phyloP scores from a whole-genome alignment of 2,113 vertebrate genomes.

The Neotoma lepida region DNA sequence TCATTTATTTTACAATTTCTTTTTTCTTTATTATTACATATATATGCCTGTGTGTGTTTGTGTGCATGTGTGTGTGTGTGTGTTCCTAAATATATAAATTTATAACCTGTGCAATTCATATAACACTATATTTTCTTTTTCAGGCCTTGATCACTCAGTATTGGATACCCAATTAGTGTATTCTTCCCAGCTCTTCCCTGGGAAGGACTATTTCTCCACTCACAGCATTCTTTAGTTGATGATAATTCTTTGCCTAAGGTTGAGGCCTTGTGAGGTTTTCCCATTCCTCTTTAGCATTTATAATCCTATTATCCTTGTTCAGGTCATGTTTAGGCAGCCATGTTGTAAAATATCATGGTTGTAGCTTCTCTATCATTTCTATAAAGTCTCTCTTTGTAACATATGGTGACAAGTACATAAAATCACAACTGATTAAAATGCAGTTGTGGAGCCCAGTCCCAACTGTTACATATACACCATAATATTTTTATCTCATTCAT shows the following conservation, averaged over 20 bases:
- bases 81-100: neutral
- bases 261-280: neutral
- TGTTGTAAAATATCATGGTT: neutral
- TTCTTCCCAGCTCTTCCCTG: neutral
- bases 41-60: neutral
- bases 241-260: neutral
- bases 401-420: neutral
- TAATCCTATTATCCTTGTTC: neutral
- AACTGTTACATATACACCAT: no score
- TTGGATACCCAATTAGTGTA: neutral
- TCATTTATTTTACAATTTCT: neutral
- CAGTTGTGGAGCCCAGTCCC: neutral
- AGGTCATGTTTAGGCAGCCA: neutral
- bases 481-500: slow-evolving; percentile 11
- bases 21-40: neutral
- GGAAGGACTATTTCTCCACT: neutral
- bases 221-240: neutral
- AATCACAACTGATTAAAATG: neutral
- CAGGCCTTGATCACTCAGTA: neutral
- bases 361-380: neutral
- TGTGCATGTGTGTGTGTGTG: neutral
- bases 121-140: neutral
- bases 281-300: neutral
- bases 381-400: neutral
- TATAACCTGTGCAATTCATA: neutral